Evolutionary conservation across 2,888 invertebrate genomes (phyloP), one percentile per base, ranked within the genome.

Genomic region (Leucoptera coffeella): DNA sequence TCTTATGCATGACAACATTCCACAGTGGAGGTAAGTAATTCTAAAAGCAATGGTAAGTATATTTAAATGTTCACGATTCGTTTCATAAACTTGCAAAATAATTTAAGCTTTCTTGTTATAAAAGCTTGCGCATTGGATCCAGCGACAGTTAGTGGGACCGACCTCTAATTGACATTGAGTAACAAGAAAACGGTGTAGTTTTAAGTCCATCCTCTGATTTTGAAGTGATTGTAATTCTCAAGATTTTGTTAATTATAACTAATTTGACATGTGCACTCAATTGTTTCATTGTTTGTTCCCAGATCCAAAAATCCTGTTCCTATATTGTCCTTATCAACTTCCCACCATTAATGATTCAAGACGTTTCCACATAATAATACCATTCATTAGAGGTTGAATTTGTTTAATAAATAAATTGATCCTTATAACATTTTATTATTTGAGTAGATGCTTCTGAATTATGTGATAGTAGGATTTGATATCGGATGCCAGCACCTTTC

Each of bases 41-140:
- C n/a, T n/a, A n/a, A n/a, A n/a, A n/a, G n/a, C n/a, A n/a, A n/a
- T n/a, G n/a, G n/a, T n/a, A n/a, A n/a, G n/a, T n/a, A n/a, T n/a
- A n/a, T n/a, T n/a, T n/a, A n/a, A n/a, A n/a, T n/a, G n/a, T n/a
- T n/a, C n/a, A n/a, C n/a, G n/a, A n/a, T n/a, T n/a, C n/a, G n/a
- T n/a, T n/a, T n/a, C n/a, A n/a, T n/a, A n/a, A n/a, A n/a, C n/a
- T n/a, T n/a, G n/a, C n/a, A n/a, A n/a, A n/a, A n/a, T n/a, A n/a
- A n/a, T n/a, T n/a, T n/a, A n/a, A 42, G 29, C 40, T 57, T 61
- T 60, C 55, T 58, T 54, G 44, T 56, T 51, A 52, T 48, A 54
- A 59, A 61, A 65, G 64, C 64, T 60, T 60, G 59, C 64, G 59
- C 62, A 62, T 61, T 40, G 61, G 60, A 43, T 43, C 45, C 35